Evolutionary conservation across 2,113 vertebrate species (phyloP), one percentile per base, ranked within the genome.

Genomic region (Cynoglossus semilaevis): DNA sequence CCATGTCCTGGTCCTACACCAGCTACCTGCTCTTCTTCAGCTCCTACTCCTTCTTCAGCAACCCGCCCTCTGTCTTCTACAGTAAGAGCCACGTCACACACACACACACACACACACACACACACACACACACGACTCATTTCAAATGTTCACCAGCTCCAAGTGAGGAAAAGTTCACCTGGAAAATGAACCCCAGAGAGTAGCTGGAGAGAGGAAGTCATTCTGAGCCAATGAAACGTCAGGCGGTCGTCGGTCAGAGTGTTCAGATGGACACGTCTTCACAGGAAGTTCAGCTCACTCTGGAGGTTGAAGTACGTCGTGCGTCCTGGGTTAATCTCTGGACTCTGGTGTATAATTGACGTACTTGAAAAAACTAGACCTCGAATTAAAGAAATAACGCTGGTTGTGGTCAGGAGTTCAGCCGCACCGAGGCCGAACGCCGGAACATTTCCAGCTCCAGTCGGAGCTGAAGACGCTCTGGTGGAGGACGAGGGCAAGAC

Each of bases 1-100:
- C 89, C 0, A 66, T 93, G 47, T 91, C 93, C 11, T 99, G 96
- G 96, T 94, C 91, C 0, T 99, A 98, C 57, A 92, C 91, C 63
- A 81, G 77, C 72, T 96, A 96, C 91, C 88, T 99, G 87, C 95
- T 99, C 74, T 95, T 99, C 82, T 92, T 94, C 83, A 92, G 91
- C 0, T 86, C 92, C 58, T 97, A 98, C 75, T 87, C 92, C 76
- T 98, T 98, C 86, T 99, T 98, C 88, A 77, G 96, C 0, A 91
- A 98, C 83, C 97, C 97, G 0, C 90, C 95, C 0, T 96, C 96
- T 0, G 91, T 91, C 38, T 99, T 99, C 67, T 88, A 94, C 0
- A 94, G 97, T 99, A 93, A 83, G 81, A 48, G 37, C 38, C 22
- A 29, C 22, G 6, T 29, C 22, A 29, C 22, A n/a, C n/a, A n/a